Evolutionary conservation across 2,888 invertebrate genomes (phyloP).

Genomic region (Chrysotoxum bicinctum): DNA sequence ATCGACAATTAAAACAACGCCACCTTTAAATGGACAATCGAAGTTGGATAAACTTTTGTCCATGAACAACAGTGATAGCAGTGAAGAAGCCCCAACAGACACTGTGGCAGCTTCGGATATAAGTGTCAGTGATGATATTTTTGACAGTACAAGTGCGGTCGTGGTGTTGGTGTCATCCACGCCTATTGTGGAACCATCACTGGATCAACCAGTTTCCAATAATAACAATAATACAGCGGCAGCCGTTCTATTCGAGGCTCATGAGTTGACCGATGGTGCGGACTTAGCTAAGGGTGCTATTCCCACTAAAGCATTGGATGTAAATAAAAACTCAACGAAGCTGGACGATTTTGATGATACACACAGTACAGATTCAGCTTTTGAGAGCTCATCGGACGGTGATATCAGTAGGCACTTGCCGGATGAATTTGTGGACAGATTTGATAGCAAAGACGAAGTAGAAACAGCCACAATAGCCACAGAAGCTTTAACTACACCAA

Average conservation of each 20-base stretch:
- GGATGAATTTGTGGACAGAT: conserved; percentile 79
- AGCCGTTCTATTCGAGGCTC: conserved; percentile 37
- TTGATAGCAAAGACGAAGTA: conserved; percentile 78
- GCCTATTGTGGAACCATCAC: conserved; percentile 36
- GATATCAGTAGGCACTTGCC: conserved; percentile 80
- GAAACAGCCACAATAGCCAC: conserved; percentile 80
- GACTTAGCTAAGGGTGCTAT: conserved; percentile 53
- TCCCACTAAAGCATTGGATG: conserved; percentile 77
- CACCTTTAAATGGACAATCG: conserved; percentile 76
- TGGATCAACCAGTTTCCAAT: conserved; percentile 38
- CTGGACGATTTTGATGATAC: conserved; percentile 79
- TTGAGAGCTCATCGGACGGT: conserved; percentile 81
- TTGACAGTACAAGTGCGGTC: conserved; percentile 72
- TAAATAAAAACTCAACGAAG: conserved; percentile 78
- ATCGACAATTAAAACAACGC: conserved; percentile 56
- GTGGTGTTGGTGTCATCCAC: conserved; percentile 58
- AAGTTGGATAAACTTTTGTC: conserved; percentile 80
- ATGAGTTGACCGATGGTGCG: conserved; percentile 58
- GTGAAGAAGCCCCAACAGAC: conserved; percentile 79
- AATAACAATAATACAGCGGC: conserved; percentile 55
- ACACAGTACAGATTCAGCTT: conserved; percentile 80
- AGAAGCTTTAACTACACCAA: conserved; percentile 75
- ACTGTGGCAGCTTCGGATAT: conserved; percentile 79
- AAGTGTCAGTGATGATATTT: conserved; percentile 79
- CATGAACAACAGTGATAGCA: conserved; percentile 79